phyloP scores from a whole-genome alignment of 30 jellyfish, hydroid and myxozoan genomes.

The Aurelia aurita complex sp. Pacific region DNA sequence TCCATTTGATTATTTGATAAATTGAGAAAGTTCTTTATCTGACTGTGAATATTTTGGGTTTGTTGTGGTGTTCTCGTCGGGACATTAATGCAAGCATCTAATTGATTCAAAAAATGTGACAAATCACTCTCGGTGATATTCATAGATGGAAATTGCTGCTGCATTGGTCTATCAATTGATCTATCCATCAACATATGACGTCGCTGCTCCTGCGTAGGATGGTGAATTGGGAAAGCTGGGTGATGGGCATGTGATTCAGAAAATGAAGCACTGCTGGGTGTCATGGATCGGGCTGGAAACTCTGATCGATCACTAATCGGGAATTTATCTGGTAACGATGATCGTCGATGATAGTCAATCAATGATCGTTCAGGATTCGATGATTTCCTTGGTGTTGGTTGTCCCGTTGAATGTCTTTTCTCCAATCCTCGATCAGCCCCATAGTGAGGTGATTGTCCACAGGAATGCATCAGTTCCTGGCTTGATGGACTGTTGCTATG shows the following conservation, averaged over 20 bases:
- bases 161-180: constrained; percentile 12
- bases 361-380: constrained; percentile 15
- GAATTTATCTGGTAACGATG: constrained; percentile 27
- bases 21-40: constrained; percentile 22
- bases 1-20: constrained; percentile 23
- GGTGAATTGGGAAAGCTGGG: background rate
- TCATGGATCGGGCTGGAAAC: background rate
- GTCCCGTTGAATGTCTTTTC: constrained; percentile 12
- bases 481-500: background rate
- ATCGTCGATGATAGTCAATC: constrained; percentile 4
- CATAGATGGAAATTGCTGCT: constrained; percentile 16
- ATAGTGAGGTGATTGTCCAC: constrained; percentile 14
- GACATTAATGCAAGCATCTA: constrained; percentile 35
- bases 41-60: constrained; percentile 4
- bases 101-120: constrained; percentile 19
- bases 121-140: constrained; percentile 31
- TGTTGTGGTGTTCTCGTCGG: constrained; percentile 24
- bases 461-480: background rate
- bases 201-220: background rate
- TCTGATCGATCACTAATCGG: constrained; percentile 14
- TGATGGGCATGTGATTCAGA: background rate
- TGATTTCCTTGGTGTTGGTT: background rate
- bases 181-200: background rate
- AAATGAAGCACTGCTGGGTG: background rate
- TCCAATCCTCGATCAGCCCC: background rate